Percentiles rank a stretch among this genome's conserved stretches.
Conservation (phyloP, 2,113 vertebrate species). For the Archilochus colubris region DNA sequence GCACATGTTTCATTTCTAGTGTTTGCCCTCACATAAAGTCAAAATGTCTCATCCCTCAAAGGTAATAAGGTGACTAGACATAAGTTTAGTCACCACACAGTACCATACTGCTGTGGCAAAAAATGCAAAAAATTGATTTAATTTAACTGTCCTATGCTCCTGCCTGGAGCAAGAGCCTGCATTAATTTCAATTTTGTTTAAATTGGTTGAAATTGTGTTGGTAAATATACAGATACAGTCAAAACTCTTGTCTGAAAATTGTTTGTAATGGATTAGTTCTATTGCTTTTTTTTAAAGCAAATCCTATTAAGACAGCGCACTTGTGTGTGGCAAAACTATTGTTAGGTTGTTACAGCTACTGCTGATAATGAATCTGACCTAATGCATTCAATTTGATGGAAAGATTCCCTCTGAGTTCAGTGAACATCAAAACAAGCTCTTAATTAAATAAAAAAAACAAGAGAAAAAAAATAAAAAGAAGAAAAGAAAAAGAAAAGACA, state of each 20-base stretch:
- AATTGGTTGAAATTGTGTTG: conserved; percentile 32
- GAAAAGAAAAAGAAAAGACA: background rate
- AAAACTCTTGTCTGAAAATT: conserved; percentile 31
- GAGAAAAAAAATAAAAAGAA: background rate
- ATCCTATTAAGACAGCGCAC: conserved; percentile 35
- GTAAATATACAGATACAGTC: conserved; percentile 47
- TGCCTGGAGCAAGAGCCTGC: background rate
- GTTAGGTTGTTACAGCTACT: conserved; percentile 20
- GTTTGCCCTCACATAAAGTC: background rate
- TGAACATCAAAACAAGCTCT: conserved; percentile 35
- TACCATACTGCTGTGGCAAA: background rate
- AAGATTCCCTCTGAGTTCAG: conserved; percentile 47
- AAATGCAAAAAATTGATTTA: background rate
- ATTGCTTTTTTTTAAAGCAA: conserved; percentile 42
- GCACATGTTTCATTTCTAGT: background rate
- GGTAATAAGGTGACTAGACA: background rate
- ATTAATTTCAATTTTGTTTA: conserved; percentile 28
- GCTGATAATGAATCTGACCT: conserved; percentile 42
- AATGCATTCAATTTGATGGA: conserved; percentile 44
- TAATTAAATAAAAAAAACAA: conserved; percentile 21
- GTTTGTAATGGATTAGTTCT: conserved; percentile 56
- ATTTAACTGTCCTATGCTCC: conserved; percentile 12
- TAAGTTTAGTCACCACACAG: background rate
- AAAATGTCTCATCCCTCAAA: background rate
- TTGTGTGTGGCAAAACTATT: conserved; percentile 40